Evolutionary conservation across 2,888 invertebrate species (phyloP).

Genomic region (Epinotia ramella): DNA sequence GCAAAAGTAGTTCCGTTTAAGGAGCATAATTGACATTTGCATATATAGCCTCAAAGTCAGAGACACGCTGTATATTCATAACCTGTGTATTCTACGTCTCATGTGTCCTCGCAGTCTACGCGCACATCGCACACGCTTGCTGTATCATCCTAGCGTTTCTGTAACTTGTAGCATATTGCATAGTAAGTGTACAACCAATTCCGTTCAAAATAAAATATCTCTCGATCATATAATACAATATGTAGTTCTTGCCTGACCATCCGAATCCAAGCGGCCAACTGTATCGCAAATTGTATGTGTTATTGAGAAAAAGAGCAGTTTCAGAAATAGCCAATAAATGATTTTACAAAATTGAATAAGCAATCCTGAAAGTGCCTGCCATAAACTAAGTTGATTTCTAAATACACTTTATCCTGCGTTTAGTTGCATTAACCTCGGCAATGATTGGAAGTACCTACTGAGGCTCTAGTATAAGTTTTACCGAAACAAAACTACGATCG

Average conservation of each 20-base stretch:
- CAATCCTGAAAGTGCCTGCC: conserved; percentile 13
- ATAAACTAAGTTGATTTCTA: conserved; percentile 16
- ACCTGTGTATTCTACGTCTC: background rate
- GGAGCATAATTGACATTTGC: no score
- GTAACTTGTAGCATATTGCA: conserved; percentile 12
- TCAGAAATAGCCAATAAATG: conserved; percentile 1
- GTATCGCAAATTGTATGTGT: conserved; percentile 5
- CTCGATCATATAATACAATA: background rate
- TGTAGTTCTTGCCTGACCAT: background rate
- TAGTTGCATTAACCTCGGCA: background rate
- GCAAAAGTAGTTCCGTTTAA: no score
- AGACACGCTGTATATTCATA: no score
- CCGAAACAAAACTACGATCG: no score
- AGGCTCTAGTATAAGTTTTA: no score
- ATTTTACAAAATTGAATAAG: conserved; percentile 1
- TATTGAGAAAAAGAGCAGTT: background rate
- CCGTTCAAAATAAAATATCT: background rate
- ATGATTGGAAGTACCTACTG: background rate
- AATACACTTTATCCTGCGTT: background rate
- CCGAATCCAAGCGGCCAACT: background rate
- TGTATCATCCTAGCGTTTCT: background rate
- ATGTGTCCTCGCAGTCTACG: background rate
- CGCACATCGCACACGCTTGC: conserved; percentile 8
- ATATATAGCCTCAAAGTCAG: no score
- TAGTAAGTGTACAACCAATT: conserved; percentile 1